Percentiles rank a stretch among this genome's conserved stretches.
phyloP scores from a whole-genome alignment of 2,797 vertebrate species.

The Caiman crocodilus region DNA sequence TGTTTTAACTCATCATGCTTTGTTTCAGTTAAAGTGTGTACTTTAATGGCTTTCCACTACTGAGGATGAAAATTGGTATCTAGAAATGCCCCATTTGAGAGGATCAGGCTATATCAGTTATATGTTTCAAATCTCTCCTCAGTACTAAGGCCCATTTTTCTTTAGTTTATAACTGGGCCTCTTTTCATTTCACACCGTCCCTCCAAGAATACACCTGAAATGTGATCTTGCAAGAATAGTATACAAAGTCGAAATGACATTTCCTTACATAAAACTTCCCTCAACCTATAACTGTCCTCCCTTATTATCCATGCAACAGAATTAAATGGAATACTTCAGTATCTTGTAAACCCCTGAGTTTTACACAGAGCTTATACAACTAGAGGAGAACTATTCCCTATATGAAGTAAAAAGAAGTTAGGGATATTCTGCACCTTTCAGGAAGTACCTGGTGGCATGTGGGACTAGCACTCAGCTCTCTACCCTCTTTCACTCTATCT shows the following conservation, averaged over 20 bases:
- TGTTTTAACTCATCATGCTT: background rate
- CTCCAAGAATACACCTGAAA: background rate
- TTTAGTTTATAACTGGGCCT: background rate
- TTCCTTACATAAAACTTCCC: background rate
- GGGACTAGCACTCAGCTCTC: background rate
- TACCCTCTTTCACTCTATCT: background rate
- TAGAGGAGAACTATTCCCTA: background rate
- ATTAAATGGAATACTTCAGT: background rate
- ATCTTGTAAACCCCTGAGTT: background rate
- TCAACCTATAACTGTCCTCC: background rate
- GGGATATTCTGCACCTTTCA: background rate
- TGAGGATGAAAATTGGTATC: background rate
- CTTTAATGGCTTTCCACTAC: background rate
- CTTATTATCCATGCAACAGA: background rate
- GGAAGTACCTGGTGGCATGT: background rate
- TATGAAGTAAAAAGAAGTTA: background rate
- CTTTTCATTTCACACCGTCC: background rate
- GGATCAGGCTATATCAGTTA: background rate
- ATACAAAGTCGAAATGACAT: background rate
- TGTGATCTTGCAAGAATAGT: background rate
- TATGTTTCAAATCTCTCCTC: fast-evolving
- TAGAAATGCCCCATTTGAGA: fast-evolving
- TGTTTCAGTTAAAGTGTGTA: background rate
- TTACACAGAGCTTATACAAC: background rate
- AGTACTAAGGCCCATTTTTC: background rate